Evolutionary conservation across 2,888 invertebrate genomes (phyloP), one percentile per base, ranked within the genome.

Genomic region (Agriopis leucophaearia): DNA sequence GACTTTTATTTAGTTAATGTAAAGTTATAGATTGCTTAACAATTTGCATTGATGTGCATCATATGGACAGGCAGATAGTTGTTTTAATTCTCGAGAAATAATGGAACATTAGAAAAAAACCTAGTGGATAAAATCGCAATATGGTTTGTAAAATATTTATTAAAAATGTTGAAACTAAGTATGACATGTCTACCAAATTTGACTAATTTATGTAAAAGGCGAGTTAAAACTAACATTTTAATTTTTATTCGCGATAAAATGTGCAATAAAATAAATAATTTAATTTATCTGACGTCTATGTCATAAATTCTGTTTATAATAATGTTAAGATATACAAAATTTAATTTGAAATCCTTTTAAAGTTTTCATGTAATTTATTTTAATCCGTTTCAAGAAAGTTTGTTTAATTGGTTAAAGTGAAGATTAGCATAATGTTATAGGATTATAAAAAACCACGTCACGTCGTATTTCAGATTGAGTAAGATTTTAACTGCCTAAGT

Each of bases 361-460:
- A 73, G 73, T 75, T 71, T 66, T 64, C 52, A 58, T 70, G 36
- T 57, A 59, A 69, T 68, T 70, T 66, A 71, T 69, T 70, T 67
- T 64, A 72, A 73, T 68, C 64, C 64, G 63, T 67, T 71, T 61
- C 50, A 51, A 55, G 15, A 58, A 73, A 74, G 65, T 73, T 74
- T 61, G 57, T 62, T 65, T 69, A 48, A 67, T 63, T 67, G 70
- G 55, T 40, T 52, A 47, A 62, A 63, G 27, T 50, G 44, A 35
- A 52, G 56, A 38, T 70, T 68, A 48, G 60, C 52, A 65, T 59
- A n/a, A 65, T 50, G 56, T 36, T 12, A 36, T 10, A 35, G 52
- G 13, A 61, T 56, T 44, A 56, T 27, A 15, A 40, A 66, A 55
- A 66, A 54, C 36, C 60, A 56, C 18, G 60, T 61, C 44, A 61